Percentiles rank a stretch among this genome's conserved stretches.
Conservation (phyloP, 1,140 invertebrate genomes). For the Calosoma granatense region DNA sequence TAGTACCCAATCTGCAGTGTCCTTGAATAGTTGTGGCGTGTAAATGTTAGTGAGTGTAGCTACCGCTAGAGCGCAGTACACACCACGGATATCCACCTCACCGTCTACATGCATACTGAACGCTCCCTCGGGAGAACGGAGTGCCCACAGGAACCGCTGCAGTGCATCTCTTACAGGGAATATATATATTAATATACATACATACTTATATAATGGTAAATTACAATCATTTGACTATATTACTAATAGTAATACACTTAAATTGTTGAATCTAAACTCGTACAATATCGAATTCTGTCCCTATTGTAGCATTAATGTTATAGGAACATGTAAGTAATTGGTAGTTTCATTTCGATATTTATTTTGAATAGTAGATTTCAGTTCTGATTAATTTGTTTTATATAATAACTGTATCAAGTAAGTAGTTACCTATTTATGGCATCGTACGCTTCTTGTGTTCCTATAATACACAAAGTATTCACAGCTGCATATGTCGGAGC, state of each 20-base stretch:
- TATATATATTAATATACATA: neutral
- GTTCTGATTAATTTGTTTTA: too few relatives aligned
- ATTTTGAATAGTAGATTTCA: too few relatives aligned
- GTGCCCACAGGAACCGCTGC: constrained; percentile 63
- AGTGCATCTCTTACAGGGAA: constrained; percentile 42
- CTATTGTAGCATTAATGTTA: too few relatives aligned
- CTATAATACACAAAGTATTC: constrained; percentile 82
- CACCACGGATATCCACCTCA: constrained; percentile 91
- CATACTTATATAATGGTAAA: too few relatives aligned
- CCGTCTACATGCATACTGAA: constrained; percentile 87
- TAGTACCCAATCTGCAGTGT: constrained; percentile 83
- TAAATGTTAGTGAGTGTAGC: constrained; percentile 77
- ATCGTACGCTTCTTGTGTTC: constrained; percentile 74
- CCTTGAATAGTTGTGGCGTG: constrained; percentile 63
- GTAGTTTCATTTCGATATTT: too few relatives aligned
- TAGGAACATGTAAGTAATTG: too few relatives aligned
- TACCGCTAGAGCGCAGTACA: constrained; percentile 88
- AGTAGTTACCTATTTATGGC: constrained; percentile 68
- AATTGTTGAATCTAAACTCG: constrained; percentile 11
- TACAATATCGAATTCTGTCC: too few relatives aligned
- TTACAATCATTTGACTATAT: too few relatives aligned
- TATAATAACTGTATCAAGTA: neutral
- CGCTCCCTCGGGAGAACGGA: constrained; percentile 75
- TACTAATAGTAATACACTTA: constrained; percentile 2
- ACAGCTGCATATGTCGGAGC: constrained; percentile 96